Conservation (phyloP, 2,113 vertebrate genomes). For the Sceloporus tristichus region DNA sequence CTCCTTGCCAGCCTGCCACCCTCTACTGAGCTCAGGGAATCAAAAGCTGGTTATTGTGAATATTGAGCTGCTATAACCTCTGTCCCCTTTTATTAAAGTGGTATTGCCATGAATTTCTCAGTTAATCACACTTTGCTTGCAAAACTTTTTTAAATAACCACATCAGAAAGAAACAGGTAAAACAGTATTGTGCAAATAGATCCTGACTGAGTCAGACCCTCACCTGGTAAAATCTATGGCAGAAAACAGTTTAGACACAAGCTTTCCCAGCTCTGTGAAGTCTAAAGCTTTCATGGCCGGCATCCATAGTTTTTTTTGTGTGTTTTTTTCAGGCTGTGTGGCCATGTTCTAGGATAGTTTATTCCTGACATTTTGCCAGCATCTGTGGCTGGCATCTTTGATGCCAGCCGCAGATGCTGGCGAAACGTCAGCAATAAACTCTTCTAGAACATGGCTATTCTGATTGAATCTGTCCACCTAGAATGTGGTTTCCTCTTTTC, state of each 20-base stretch:
- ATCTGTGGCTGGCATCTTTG: too few species aligned
- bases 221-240: conserved; percentile 29
- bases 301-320: too few species aligned
- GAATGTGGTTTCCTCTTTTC: too few species aligned
- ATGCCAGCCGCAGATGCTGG: too few species aligned
- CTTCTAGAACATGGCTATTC: too few species aligned
- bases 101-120: conserved; percentile 83
- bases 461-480: too few species aligned
- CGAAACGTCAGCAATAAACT: too few species aligned
- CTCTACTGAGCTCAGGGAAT: conserved; percentile 86
- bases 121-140: conserved; percentile 84
- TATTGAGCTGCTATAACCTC: conserved; percentile 97
- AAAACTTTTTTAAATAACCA: conserved; percentile 73
- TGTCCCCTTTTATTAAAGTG: conserved; percentile 91
- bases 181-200: conserved; percentile 76
- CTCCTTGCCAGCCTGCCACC: conserved; percentile 81
- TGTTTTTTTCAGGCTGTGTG: too few species aligned
- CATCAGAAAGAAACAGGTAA: conserved; percentile 69
- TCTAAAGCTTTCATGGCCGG: too few species aligned
- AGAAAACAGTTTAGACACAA: conserved; percentile 17
- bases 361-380: too few species aligned
- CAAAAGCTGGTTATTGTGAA: conserved; percentile 91
- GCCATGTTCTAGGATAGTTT: too few species aligned
- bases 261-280: not conserved
- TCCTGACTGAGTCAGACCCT: conserved; percentile 55